Evolutionary conservation across 2,888 invertebrate species (phyloP).

Genomic region (Pyrochroa serraticornis): DNA sequence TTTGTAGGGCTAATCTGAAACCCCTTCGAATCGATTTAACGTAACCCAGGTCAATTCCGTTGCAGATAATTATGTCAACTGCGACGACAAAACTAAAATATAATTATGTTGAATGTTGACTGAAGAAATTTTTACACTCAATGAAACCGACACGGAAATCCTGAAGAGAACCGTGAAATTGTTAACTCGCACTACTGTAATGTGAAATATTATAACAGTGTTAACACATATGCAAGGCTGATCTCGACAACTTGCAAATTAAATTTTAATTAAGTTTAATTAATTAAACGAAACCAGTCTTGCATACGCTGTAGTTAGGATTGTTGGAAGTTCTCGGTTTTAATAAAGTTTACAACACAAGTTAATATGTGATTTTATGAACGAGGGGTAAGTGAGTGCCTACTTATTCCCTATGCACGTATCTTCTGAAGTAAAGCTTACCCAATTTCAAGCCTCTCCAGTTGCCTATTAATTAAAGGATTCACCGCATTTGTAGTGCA

Average conservation of each 20-base stretch:
- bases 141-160: background rate
- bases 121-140: too few relatives aligned
- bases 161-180: conserved; percentile 16
- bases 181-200: conserved; percentile 21
- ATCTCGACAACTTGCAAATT: conserved; percentile 39
- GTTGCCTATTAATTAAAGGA: too few relatives aligned
- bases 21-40: conserved; percentile 12
- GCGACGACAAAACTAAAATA: too few relatives aligned
- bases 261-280: conserved; percentile 40
- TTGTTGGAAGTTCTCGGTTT: conserved; percentile 29
- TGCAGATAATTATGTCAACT: too few relatives aligned
- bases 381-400: conserved; percentile 4
- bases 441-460: too few relatives aligned
- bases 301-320: conserved; percentile 30
- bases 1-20: conserved; percentile 17
- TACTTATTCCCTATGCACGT: conserved; percentile 1
- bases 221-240: conserved; percentile 36
- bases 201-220: conserved; percentile 32
- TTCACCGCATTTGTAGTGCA: too few relatives aligned
- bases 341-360: conserved; percentile 25
- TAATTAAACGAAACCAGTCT: conserved; percentile 36
- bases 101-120: too few relatives aligned
- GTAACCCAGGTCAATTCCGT: too few relatives aligned
- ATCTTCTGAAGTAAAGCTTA: background rate
- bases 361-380: conserved; percentile 26